Conservation (phyloP, 37 sponge, comb jelly and placozoan genomes). For the Aplysina aerophoba region DNA sequence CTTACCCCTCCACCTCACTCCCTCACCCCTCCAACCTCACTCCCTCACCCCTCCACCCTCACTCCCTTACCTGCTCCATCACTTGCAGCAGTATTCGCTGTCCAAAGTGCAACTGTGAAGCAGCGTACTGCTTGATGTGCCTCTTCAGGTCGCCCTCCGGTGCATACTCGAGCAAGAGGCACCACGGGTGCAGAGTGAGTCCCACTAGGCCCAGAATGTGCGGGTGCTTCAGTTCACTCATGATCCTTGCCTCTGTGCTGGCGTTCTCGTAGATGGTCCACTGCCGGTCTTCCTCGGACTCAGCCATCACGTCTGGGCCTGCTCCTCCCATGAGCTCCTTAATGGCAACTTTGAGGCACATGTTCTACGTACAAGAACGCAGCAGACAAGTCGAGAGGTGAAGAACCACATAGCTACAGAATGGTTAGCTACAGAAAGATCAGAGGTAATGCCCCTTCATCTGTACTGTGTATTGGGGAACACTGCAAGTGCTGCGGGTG, state of each 20-base stretch:
- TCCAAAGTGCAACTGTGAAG: constrained; percentile 28
- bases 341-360: constrained; percentile 49
- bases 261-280: constrained; percentile 76
- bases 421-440: too few species aligned
- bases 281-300: constrained; percentile 26
- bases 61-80: constrained; percentile 66
- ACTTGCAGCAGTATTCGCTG: constrained; percentile 44
- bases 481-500: too few species aligned
- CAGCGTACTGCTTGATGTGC: constrained; percentile 43
- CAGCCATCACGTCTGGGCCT: neutral
- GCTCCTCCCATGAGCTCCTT: constrained; percentile 30
- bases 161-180: constrained; percentile 77
- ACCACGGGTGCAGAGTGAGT: constrained; percentile 63
- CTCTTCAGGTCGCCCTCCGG: constrained; percentile 73
- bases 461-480: too few species aligned
- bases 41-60: too few species aligned
- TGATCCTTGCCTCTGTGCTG: constrained; percentile 70
- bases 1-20: too few species aligned
- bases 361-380: neutral
- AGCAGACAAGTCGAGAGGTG: neutral
- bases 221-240: constrained; percentile 70
- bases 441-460: too few species aligned
- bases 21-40: too few species aligned
- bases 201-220: constrained; percentile 72
- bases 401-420: too few species aligned